A percentile compares a stretch with the other conserved stretches of the same genome.
Conservation (phyloP, 2,113 vertebrate genomes). For the Megaceryle maxima region DNA sequence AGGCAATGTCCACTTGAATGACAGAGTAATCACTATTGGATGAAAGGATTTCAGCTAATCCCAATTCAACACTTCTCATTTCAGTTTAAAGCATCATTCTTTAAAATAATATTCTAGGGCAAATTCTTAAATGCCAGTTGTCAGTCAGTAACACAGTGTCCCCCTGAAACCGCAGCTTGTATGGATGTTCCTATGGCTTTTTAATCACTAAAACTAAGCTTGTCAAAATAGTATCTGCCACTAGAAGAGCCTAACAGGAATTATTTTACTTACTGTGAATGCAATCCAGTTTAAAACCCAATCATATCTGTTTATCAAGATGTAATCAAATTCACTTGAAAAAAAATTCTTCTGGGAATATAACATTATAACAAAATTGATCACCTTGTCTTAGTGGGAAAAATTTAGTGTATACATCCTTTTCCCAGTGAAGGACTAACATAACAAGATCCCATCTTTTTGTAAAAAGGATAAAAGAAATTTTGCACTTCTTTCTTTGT, state of each 20-base stretch:
- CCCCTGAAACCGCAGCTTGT: background rate
- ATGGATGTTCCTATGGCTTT: background rate
- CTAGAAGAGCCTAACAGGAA: background rate
- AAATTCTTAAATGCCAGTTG: background rate
- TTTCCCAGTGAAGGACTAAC: background rate
- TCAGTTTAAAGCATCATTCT: background rate
- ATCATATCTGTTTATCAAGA: background rate
- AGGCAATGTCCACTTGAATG: background rate
- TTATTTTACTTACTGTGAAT: background rate
- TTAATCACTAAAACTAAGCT: background rate
- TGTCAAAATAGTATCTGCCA: background rate
- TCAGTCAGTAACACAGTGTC: background rate
- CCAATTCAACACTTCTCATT: background rate
- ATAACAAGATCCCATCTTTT: background rate
- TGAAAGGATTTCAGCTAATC: conserved; percentile 9
- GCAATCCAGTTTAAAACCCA: background rate
- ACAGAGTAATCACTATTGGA: background rate
- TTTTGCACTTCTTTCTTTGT: background rate
- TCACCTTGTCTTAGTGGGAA: background rate
- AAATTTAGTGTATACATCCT: background rate
- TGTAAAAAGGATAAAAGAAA: background rate
- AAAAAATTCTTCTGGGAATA: background rate
- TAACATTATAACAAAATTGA: background rate
- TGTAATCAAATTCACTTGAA: background rate
- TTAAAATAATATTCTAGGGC: background rate